These are phyloP conservation scores for Paracentrotus lividus DNA, from an alignment of 53 echinoderm and acorn worm genomes.

Conservation along the genomic window DNA sequence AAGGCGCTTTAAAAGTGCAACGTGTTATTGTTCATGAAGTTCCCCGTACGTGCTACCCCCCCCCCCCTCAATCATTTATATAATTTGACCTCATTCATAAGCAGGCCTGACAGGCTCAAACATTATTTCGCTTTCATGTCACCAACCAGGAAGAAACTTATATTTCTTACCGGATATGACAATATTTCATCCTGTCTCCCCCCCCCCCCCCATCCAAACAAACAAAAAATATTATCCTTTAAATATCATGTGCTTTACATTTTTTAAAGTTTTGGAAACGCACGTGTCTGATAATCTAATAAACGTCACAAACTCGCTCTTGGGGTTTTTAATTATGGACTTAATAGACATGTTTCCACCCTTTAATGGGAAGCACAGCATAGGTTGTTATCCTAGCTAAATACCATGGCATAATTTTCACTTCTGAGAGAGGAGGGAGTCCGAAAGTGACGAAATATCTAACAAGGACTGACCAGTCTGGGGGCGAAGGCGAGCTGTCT, in stretches of 20 bases:
- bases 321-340: neutral
- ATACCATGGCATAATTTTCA: constrained; percentile 20
- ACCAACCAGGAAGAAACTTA: too few relatives aligned
- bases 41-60: too few relatives aligned
- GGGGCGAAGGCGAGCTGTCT: neutral
- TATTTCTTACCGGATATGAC: too few relatives aligned
- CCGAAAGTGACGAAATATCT: neutral
- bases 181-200: too few relatives aligned
- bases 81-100: too few relatives aligned
- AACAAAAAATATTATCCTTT: too few relatives aligned
- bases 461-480: neutral
- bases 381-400: constrained; percentile 4
- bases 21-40: too few relatives aligned
- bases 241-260: neutral
- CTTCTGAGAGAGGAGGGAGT: neutral
- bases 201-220: too few relatives aligned
- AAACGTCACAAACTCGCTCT: neutral
- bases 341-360: constrained; percentile 45
- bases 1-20: too few relatives aligned
- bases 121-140: too few relatives aligned
- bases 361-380: constrained; percentile 23
- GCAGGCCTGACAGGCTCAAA: too few relatives aligned
- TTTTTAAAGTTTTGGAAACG: constrained; percentile 7
- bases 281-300: constrained; percentile 52
- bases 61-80: too few relatives aligned